Percentiles rank a stretch among this genome's conserved stretches.
Evolutionary conservation across 2,113 vertebrate genomes (phyloP).

Genomic region (Tragelaphus scriptus): DNA sequence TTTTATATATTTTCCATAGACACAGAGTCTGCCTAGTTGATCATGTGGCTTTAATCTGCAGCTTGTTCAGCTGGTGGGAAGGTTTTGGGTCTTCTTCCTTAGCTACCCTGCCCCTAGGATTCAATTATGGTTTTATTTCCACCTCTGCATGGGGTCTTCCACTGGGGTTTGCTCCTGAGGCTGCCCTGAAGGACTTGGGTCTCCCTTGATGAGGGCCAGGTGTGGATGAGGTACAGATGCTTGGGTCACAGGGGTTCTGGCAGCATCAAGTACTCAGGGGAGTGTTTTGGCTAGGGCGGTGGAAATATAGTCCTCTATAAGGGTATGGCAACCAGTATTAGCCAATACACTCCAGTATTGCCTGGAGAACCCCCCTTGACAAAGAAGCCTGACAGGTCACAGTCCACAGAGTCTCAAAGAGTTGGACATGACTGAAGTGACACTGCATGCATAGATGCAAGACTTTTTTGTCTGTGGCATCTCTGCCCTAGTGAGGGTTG

Average conservation of each 20-base stretch:
- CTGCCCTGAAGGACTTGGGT: background rate
- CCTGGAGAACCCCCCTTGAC: background rate
- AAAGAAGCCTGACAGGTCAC: background rate
- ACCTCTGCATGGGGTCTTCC: background rate
- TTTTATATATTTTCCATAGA: background rate
- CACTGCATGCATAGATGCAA: background rate
- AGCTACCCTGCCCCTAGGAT: background rate
- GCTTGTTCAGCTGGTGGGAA: background rate
- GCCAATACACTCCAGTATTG: background rate
- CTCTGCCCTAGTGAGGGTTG: background rate
- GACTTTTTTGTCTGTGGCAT: background rate
- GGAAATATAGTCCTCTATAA: background rate
- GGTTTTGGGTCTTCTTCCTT: background rate
- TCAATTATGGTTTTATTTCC: background rate
- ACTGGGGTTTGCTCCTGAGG: background rate
- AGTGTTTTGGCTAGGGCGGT: background rate
- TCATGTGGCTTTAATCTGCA: background rate
- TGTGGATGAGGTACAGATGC: background rate
- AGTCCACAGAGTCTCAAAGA: background rate
- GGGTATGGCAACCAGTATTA: background rate
- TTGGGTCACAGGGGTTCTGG: background rate
- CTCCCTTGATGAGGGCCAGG: background rate
- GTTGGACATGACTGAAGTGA: background rate
- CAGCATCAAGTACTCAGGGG: background rate
- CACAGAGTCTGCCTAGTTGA: background rate